These are phyloP conservation scores for Coturnix japonica DNA, from an alignment of 2,113 vertebrate genomes.

Conservation along the genomic window DNA sequence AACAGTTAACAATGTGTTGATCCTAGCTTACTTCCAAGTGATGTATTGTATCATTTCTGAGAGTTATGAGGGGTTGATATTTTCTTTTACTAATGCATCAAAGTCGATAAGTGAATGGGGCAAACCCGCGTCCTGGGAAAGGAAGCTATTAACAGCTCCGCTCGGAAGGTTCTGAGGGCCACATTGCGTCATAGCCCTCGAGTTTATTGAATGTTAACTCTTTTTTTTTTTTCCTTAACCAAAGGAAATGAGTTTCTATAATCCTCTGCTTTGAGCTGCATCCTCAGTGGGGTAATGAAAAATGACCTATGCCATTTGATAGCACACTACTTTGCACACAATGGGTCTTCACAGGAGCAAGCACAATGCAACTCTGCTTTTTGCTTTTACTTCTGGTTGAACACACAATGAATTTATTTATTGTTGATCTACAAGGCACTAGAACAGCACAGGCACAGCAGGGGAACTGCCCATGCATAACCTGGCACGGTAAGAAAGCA, in stretches of 20 bases:
- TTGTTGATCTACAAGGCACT: slow-evolving; percentile 40
- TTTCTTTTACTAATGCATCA: slow-evolving; percentile 75
- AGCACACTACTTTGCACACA: slow-evolving; percentile 59
- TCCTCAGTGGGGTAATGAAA: slow-evolving; percentile 69
- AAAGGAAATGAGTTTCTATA: slow-evolving; percentile 77
- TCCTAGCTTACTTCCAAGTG: slow-evolving; percentile 78
- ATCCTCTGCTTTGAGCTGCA: slow-evolving; percentile 70
- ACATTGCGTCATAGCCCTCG: slow-evolving; percentile 56
- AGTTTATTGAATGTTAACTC: slow-evolving; percentile 72
- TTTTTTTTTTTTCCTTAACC: slow-evolving; percentile 50
- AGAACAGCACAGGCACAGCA: slow-evolving; percentile 34
- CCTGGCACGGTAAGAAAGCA: slow-evolving; percentile 38
- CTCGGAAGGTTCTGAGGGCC: slow-evolving; percentile 61
- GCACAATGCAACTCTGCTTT: not conserved
- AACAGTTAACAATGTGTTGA: slow-evolving; percentile 85
- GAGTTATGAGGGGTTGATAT: slow-evolving; percentile 74
- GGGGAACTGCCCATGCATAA: slow-evolving; percentile 5
- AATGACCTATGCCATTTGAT: slow-evolving; percentile 63
- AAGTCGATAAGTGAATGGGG: slow-evolving; percentile 62
- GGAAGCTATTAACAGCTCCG: slow-evolving; percentile 81
- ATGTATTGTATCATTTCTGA: slow-evolving; percentile 78
- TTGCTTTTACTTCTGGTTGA: slow-evolving; percentile 1
- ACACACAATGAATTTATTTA: slow-evolving; percentile 62
- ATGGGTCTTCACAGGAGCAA: slow-evolving; percentile 60
- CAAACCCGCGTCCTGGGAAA: slow-evolving; percentile 70